Percentiles rank a stretch among this genome's conserved stretches.
phyloP scores from a whole-genome alignment of 1,140 invertebrate genomes.

The Aethina tumida region DNA sequence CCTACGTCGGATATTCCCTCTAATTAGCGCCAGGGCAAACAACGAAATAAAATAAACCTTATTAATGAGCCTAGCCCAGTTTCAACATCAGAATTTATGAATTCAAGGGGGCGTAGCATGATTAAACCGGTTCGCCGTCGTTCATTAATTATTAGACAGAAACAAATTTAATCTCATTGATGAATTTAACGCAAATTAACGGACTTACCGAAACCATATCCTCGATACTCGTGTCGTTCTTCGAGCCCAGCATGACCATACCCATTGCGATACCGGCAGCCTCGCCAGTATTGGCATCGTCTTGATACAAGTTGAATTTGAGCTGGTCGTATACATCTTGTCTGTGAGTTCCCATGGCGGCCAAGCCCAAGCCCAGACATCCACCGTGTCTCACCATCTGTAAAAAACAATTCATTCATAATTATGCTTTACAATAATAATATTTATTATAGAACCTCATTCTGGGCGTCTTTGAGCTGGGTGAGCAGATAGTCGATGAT shows the following conservation, averaged over 20 bases:
- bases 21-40: too few relatives aligned
- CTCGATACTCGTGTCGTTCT: constrained; percentile 76
- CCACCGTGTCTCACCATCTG: constrained; percentile 92
- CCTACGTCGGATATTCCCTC: too few relatives aligned
- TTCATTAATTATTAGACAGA: too few relatives aligned
- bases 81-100: too few relatives aligned
- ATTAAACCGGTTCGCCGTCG: too few relatives aligned
- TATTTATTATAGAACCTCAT: constrained; percentile 46
- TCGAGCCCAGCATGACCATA: constrained; percentile 95
- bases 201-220: constrained; percentile 81
- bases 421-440: constrained; percentile 2
- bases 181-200: constrained; percentile 6
- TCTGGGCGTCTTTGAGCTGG: constrained; percentile 90
- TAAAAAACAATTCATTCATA: constrained; percentile 10
- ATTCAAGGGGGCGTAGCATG: too few relatives aligned
- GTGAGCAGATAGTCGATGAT: constrained; percentile 94
- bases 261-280: constrained; percentile 98
- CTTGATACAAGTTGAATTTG: constrained; percentile 95
- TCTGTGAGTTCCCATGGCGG: constrained; percentile 94
- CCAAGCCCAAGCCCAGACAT: constrained; percentile 90
- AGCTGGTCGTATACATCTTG: constrained; percentile 92
- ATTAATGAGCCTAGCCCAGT: too few relatives aligned
- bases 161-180: too few relatives aligned
- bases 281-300: constrained; percentile 97
- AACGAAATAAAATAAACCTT: too few relatives aligned